phyloP scores from a whole-genome alignment of 2,888 invertebrate genomes.

The Agonopterix arenella region DNA sequence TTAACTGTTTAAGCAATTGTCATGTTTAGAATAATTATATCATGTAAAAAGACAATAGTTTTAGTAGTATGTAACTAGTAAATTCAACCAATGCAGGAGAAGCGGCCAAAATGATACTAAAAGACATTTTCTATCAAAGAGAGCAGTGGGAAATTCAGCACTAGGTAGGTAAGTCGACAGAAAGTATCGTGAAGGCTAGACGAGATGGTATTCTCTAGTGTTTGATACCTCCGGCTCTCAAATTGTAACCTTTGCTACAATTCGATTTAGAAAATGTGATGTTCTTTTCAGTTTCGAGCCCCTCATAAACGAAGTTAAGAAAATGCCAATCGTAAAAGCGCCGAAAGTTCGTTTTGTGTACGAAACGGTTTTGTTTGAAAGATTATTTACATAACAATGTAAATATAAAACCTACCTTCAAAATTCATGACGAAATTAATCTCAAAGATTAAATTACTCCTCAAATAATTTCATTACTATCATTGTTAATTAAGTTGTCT shows the following conservation, averaged over 20 bases:
- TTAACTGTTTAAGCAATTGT: too few relatives aligned
- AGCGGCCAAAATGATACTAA: not conserved
- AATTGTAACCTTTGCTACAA: slow-evolving; percentile 2
- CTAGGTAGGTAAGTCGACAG: slow-evolving; percentile 1
- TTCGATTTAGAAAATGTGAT: slow-evolving; percentile 4
- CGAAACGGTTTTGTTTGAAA: not conserved
- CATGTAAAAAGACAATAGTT: too few relatives aligned
- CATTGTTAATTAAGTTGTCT: too few relatives aligned
- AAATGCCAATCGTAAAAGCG: not conserved
- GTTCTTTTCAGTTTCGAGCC: not conserved
- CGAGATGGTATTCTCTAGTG: not conserved
- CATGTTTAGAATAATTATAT: too few relatives aligned
- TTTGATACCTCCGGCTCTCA: not conserved
- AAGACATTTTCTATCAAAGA: slow-evolving; percentile 17
- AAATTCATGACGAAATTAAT: too few relatives aligned
- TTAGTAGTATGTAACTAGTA: too few relatives aligned
- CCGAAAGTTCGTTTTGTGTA: not conserved
- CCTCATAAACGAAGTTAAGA: slow-evolving; percentile 2
- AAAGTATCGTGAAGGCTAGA: slow-evolving; percentile 6
- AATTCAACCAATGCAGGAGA: too few relatives aligned
- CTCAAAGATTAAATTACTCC: too few relatives aligned
- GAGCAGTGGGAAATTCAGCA: slow-evolving; percentile 12
- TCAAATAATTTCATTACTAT: too few relatives aligned
- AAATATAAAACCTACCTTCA: not conserved
- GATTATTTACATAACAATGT: not conserved